Conservation (phyloP, 2,888 invertebrate genomes). For the Cyclophora albipunctata region DNA sequence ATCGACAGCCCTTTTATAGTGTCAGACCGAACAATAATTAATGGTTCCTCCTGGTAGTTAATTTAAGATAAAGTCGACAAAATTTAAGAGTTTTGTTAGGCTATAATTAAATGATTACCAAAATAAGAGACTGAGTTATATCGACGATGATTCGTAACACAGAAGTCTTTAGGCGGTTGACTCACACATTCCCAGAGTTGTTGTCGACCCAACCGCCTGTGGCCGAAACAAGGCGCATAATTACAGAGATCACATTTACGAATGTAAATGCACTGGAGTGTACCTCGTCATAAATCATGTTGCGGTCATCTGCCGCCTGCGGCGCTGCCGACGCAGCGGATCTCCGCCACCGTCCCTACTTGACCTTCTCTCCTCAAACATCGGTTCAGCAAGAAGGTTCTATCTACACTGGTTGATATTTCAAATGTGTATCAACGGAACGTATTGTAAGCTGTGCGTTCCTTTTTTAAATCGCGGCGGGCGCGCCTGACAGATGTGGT, state of each 20-base stretch:
- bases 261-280: constrained; percentile 59
- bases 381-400: constrained; percentile 8
- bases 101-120: too few relatives aligned
- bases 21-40: constrained; percentile 26
- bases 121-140: too few relatives aligned
- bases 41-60: constrained; percentile 25
- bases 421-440: constrained; percentile 24
- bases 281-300: constrained; percentile 60
- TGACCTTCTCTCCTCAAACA: constrained; percentile 10
- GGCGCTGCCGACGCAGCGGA: constrained; percentile 51
- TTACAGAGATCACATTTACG: constrained; percentile 68
- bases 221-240: constrained; percentile 61
- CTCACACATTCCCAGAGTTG: constrained; percentile 23
- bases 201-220: constrained; percentile 38
- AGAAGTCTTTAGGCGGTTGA: constrained; percentile 36
- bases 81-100: background rate
- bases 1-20: constrained; percentile 51
- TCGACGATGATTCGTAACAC: constrained; percentile 29
- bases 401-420: constrained; percentile 18
- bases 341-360: constrained; percentile 17
- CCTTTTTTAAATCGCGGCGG: constrained; percentile 63
- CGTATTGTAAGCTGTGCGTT: constrained; percentile 45
- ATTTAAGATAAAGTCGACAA: constrained; percentile 18
- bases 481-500: constrained; percentile 65
- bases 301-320: constrained; percentile 72